Evolutionary conservation across 2,888 invertebrate species (phyloP).

Genomic region (Allacma fusca): DNA sequence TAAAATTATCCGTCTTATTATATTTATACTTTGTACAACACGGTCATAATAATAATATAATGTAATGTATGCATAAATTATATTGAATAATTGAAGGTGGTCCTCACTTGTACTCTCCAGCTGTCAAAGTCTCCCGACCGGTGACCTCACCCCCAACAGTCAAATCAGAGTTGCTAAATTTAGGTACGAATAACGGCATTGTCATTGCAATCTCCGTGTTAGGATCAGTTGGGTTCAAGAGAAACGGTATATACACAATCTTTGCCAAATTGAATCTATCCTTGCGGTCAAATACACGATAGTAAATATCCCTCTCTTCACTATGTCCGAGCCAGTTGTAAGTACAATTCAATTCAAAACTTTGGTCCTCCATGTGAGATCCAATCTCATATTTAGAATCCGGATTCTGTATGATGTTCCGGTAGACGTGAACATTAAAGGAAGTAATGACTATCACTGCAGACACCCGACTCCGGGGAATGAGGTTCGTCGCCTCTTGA

Average conservation of each 20-base stretch:
- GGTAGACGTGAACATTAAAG: conserved; percentile 83
- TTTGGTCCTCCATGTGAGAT: conserved; percentile 93
- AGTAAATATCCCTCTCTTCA: conserved; percentile 73
- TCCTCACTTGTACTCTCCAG: conserved; percentile 78
- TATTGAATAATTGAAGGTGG: no score
- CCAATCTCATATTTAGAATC: conserved; percentile 93
- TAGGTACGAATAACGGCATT: conserved; percentile 79
- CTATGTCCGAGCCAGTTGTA: conserved; percentile 90
- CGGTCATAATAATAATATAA: no score
- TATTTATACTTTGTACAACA: no score
- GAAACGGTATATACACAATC: conserved; percentile 88
- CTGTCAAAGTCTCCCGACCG: conserved; percentile 78
- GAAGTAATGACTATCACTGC: conserved; percentile 88
- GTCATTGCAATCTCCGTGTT: conserved; percentile 83
- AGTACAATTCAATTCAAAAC: conserved; percentile 90
- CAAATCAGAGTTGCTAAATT: conserved; percentile 76
- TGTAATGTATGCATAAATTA: no score
- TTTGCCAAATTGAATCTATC: conserved; percentile 94
- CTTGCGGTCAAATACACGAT: conserved; percentile 71
- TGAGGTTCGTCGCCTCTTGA: conserved; percentile 78
- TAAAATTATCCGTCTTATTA: no score
- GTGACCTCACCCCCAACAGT: conserved; percentile 91
- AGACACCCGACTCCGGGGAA: conserved; percentile 89
- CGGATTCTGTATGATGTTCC: conserved; percentile 91
- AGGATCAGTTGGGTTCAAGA: conserved; percentile 88